Evolutionary conservation across 2,888 invertebrate genomes (phyloP), one percentile per base, ranked within the genome.

Genomic region (Acrobasis suavella): DNA sequence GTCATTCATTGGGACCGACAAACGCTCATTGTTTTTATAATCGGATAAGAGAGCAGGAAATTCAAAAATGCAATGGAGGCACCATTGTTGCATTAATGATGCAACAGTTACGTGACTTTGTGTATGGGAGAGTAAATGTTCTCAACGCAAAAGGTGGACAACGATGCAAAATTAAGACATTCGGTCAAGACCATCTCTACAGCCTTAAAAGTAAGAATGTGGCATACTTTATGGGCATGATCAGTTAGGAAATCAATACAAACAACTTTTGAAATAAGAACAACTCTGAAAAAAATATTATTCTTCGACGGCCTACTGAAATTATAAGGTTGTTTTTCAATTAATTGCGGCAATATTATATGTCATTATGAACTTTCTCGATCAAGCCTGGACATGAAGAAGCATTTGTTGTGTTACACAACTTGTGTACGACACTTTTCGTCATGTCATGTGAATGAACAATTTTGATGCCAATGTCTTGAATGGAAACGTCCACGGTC

Each of bases 11-110:
- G 17, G 22, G 17, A 60, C 77, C 69, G 69, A 83, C 80, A 82
- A 78, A 78, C 75, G 70, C 62, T 78, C 84, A 83, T 88, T 87
- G 87, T 89, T 82, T 83, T 80, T 75, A 74, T 75, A 76, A 82
- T 72, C 73, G 76, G 82, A 86, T 81, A 83, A 82, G 78, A 77
- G 71, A 80, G 73, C 78, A 83, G 87, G 87, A 88, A 87, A 78
- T 75, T 72, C 75, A 78, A 76, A 74, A 86, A 81, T 76, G 75
- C 75, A 80, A 80, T 75, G 77, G 74, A 50, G 22, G 64, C 58
- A 69, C 80, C 77, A 87, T 88, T 88, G 89, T 88, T 83, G 70
- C 75, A 73, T 74, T 82, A 85, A 78, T 83, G 60, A 60, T 52
- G 60, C 52, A 60, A 60, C 17, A 39, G 39, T 60, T 60, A 59